These are phyloP conservation scores for Glaucopsyche alexis DNA, from an alignment of 2,888 invertebrate species.

Conservation along the genomic window DNA sequence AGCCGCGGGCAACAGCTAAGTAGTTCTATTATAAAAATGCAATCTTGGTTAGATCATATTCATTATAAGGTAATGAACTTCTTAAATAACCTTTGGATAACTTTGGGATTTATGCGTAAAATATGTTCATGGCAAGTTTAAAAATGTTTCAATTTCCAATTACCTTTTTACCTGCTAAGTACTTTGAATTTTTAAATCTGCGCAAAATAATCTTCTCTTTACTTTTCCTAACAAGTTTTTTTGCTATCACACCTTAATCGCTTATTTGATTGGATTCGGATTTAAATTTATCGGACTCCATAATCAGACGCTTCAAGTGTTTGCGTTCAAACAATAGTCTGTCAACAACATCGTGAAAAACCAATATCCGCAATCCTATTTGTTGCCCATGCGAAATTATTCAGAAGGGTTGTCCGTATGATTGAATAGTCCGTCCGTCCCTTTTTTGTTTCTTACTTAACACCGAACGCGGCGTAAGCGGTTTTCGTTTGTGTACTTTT, in stretches of 20 bases:
- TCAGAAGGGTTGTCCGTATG: constrained; percentile 29
- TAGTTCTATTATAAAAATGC: too few species aligned
- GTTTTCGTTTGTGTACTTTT: constrained; percentile 1
- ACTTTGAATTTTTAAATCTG: too few species aligned
- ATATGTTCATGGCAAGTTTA: too few species aligned
- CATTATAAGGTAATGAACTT: too few species aligned
- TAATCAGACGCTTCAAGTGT: constrained; percentile 1
- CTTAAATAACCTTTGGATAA: too few species aligned
- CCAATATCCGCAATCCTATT: constrained; percentile 30
- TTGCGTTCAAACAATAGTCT: constrained; percentile 14
- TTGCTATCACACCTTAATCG: too few species aligned
- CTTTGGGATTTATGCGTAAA: too few species aligned
- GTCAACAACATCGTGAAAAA: constrained; percentile 28
- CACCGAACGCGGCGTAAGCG: constrained; percentile 14
- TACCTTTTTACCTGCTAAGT: too few species aligned
- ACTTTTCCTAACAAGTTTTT: too few species aligned
- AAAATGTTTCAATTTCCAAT: too few species aligned
- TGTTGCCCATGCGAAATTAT: constrained; percentile 29
- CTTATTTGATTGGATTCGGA: not conserved
- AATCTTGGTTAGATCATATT: too few species aligned
- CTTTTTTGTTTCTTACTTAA: constrained; percentile 30
- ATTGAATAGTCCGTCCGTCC: constrained; percentile 28
- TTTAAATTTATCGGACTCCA: not conserved
- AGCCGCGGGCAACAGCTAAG: not conserved
- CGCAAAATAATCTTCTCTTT: too few species aligned